Percentiles rank a stretch among this genome's conserved stretches.
Conservation (phyloP, 1,140 invertebrate species). For the Vanessa atalanta region DNA sequence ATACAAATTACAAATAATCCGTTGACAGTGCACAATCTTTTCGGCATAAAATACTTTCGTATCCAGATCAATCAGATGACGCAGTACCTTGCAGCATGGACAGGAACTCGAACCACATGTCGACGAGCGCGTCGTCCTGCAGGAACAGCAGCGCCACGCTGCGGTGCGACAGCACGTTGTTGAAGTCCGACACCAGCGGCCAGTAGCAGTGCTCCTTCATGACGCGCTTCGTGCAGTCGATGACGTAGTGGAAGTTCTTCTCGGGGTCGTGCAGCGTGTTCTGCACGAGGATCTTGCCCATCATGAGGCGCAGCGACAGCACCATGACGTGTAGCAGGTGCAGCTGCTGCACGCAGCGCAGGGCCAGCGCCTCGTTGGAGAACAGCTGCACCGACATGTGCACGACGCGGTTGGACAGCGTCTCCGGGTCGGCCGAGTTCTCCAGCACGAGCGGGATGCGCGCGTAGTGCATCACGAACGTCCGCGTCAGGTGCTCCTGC, state of each 20-base stretch:
- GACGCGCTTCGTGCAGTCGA: constrained; percentile 93
- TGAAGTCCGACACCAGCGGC: constrained; percentile 98
- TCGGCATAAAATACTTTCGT: too few species aligned
- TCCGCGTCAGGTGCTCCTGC: constrained; percentile 93
- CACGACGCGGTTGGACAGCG: constrained; percentile 95
- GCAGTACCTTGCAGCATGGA: constrained; percentile 92
- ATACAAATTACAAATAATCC: too few species aligned
- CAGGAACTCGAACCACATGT: constrained; percentile 97
- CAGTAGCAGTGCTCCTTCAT: constrained; percentile 99
- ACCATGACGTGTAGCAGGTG: constrained; percentile 97
- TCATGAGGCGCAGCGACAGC: constrained; percentile 95
- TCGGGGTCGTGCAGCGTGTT: constrained; percentile 91
- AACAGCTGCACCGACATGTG: constrained; percentile 98
- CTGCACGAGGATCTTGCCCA: constrained; percentile 93
- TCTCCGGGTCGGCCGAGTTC: constrained; percentile 91
- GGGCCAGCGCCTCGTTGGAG: constrained; percentile 94
- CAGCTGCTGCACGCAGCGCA: constrained; percentile 94
- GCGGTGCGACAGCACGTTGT: constrained; percentile 97
- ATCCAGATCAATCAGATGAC: too few species aligned
- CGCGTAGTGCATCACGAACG: constrained; percentile 97
- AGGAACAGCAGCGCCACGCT: constrained; percentile 95
- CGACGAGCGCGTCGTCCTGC: constrained; percentile 90
- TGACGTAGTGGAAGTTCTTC: constrained; percentile 93
- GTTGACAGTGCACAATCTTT: too few species aligned
- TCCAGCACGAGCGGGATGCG: constrained; percentile 95